Percentiles rank a stretch among this genome's conserved stretches.
phyloP scores from a whole-genome alignment of 2,797 vertebrate genomes.

The Rallus crepitans region DNA sequence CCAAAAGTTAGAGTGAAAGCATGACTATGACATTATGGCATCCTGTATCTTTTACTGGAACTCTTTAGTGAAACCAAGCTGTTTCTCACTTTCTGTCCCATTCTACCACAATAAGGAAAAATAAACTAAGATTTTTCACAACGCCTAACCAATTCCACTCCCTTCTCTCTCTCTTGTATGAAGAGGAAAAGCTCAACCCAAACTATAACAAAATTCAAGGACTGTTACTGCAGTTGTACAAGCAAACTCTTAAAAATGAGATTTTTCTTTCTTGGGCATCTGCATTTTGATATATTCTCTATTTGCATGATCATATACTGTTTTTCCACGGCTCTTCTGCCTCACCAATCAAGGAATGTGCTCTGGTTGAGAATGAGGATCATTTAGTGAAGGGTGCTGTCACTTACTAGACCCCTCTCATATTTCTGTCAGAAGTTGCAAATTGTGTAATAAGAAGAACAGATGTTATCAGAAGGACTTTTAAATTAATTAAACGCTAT shows the following conservation, averaged over 20 bases:
- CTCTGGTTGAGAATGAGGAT: not conserved
- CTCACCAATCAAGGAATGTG: not conserved
- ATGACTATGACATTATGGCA: not conserved
- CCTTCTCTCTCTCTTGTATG: not conserved
- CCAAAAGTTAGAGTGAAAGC: not conserved
- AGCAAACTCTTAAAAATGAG: not conserved
- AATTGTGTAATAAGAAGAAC: not conserved
- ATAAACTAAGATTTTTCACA: not conserved
- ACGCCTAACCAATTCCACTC: not conserved
- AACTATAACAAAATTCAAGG: not conserved
- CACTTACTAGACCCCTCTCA: not conserved
- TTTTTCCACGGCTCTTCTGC: not conserved
- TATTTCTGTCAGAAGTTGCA: not conserved
- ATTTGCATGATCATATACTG: not conserved
- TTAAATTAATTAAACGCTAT: not conserved
- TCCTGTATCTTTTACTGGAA: not conserved
- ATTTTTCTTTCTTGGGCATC: not conserved
- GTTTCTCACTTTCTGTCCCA: not conserved
- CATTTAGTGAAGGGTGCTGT: not conserved
- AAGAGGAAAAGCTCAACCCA: not conserved
- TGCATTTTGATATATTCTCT: not conserved
- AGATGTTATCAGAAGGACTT: not conserved
- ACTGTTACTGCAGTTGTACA: not conserved
- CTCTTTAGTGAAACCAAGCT: not conserved
- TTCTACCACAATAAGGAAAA: not conserved